Conservation (phyloP, 2,797 vertebrate species). For the Crocodylus rhombifer region DNA sequence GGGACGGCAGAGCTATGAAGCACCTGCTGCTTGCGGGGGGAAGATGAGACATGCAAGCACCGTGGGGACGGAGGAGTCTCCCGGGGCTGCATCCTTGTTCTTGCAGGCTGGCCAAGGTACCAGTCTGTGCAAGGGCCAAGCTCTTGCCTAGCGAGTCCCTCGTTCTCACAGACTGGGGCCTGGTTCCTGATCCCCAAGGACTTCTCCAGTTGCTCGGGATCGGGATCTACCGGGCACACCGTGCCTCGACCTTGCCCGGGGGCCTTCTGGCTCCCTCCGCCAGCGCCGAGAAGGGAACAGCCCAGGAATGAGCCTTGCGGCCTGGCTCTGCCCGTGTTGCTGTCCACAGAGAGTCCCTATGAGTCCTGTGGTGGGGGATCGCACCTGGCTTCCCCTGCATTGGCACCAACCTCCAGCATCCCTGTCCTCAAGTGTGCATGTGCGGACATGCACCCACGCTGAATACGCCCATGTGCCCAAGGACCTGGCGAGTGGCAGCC, state of each 20-base stretch:
- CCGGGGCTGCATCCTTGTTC: no score
- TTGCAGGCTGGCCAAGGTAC: no score
- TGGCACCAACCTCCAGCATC: fast-evolving
- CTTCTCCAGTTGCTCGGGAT: fast-evolving
- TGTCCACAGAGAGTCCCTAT: background rate
- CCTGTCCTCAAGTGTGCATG: background rate
- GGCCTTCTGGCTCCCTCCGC: fast-evolving
- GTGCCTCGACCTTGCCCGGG: background rate
- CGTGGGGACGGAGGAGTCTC: background rate
- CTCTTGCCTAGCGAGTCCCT: background rate
- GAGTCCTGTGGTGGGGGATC: background rate
- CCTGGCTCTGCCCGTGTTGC: background rate
- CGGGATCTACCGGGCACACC: background rate
- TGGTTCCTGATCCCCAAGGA: background rate
- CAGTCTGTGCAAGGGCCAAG: fast-evolving
- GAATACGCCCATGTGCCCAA: no score
- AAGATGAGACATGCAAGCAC: background rate
- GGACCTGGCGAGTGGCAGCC: no score
- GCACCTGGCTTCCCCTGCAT: fast-evolving
- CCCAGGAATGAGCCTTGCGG: no score
- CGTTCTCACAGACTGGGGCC: background rate
- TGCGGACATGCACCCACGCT: background rate
- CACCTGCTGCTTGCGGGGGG: background rate
- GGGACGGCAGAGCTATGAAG: background rate
- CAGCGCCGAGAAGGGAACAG: no score